Evolutionary conservation across 2,888 invertebrate genomes (phyloP).

Genomic region (Drosophila kuntzei): DNA sequence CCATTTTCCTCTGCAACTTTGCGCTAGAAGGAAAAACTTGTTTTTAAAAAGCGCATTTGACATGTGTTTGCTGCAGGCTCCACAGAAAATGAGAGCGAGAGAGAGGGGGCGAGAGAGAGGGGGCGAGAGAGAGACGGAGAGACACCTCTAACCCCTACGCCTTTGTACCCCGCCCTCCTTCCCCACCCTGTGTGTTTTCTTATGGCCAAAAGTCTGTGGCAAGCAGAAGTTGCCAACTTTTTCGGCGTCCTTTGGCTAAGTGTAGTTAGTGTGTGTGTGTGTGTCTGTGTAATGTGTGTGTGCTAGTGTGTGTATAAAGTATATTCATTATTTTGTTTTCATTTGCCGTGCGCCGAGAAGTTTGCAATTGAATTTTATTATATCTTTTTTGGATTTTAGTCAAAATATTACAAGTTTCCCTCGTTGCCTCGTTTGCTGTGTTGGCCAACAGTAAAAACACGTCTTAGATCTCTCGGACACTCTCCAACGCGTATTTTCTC

Average conservation of each 20-base stretch:
- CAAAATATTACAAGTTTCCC: slow-evolving; percentile 53
- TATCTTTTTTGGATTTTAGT: slow-evolving; percentile 57
- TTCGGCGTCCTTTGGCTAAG: slow-evolving; percentile 54
- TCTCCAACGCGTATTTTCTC: slow-evolving; percentile 6
- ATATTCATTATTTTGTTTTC: slow-evolving; percentile 76
- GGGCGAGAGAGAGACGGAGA: background rate
- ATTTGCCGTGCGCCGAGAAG: slow-evolving; percentile 62
- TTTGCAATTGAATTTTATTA: slow-evolving; percentile 80
- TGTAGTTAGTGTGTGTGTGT: slow-evolving; percentile 35
- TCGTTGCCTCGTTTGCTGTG: background rate
- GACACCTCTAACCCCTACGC: background rate
- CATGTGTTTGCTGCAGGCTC: slow-evolving; percentile 77
- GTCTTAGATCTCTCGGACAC: slow-evolving; percentile 29
- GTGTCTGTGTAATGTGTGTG: slow-evolving; percentile 26
- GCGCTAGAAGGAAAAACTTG: slow-evolving; percentile 80
- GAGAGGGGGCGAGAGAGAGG: background rate
- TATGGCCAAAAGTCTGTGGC: slow-evolving; percentile 64
- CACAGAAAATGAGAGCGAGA: slow-evolving; percentile 2
- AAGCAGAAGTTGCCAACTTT: slow-evolving; percentile 67
- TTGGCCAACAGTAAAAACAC: background rate
- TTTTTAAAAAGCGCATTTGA: slow-evolving; percentile 76
- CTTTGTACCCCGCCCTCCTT: background rate
- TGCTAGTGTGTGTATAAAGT: slow-evolving; percentile 49
- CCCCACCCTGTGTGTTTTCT: slow-evolving; percentile 17
- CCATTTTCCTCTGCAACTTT: slow-evolving; percentile 50